Base-by-base conservation (phyloP, 1,140 invertebrate genomes). In the Drosophila busckii region DNA sequence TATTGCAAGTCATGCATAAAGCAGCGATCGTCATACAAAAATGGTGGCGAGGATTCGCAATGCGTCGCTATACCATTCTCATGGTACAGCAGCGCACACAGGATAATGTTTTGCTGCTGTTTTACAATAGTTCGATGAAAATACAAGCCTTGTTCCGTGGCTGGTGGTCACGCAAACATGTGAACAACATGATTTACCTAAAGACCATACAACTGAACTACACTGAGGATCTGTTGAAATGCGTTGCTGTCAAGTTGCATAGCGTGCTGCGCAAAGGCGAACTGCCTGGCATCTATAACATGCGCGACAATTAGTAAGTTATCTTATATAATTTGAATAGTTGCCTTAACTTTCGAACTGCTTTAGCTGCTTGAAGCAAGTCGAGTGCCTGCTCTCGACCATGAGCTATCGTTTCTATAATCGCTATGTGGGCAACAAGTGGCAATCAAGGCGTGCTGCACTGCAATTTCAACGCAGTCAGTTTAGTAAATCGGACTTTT, bases 131-230 rank as follows among this genome's bases (percentile, higher is more conserved):
- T 4, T 58, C 65, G 4, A 8, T 13, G 1, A 59, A 16, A 13
- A 70, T 70, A 4, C 83, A 85, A 23, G 16, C 59, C 0, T 8
- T 61, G 0, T 85, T 44, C 42, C 62, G 69, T 3, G 83, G 76
- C n/a, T 85, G 56, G 55, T 50, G 28, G 34, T 52, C 60, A 1
- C 64, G 83, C 12, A 35, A 63, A 20, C 13, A 56, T 15, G 7
- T 44, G 19, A 58, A 73, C 25, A 60, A 73, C 29, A 40, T 56
- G 10, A 3, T 20, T 3, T 28, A 19, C 7, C 22, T 70, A 2
- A 40, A 53, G 16, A 13, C 12, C 3, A 19, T 53, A 3, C 66
- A 59, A 25, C 0, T 50, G 1, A n/a, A 23, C 0, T 50, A 23
- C 2, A 6, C 56, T 2, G 38, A 70, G 17, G 49, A 73, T 34